Base-by-base conservation (phyloP, 2,888 invertebrate genomes). In the Phaedon cochleariae region DNA sequence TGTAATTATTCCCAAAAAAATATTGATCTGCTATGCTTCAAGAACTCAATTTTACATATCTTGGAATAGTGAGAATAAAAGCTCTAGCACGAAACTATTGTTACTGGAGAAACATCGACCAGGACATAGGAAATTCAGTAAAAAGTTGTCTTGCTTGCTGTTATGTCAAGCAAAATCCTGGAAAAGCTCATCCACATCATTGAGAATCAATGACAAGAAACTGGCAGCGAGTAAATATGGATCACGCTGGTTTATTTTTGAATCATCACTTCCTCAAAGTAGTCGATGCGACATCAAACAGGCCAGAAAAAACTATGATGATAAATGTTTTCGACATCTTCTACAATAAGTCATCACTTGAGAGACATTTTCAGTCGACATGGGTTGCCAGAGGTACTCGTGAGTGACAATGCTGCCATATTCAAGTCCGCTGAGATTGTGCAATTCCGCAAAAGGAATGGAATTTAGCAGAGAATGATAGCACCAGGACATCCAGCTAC, bases 401-500 rank as follows among this genome's bases (percentile, higher is more conserved):
- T 52, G 2, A 22, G 22, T 12, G 52, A 52, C 6, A 52, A 52
- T 52, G 52, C 52, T 26, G 7, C 22, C 9, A 52, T 52, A 17
- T 52, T 52, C 29, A 21, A 21, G 18, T 22, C 22, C 15, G 21
- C 17, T 12, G 18, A 52, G 15, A 17, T 52, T 20, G 7, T 7
- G 10, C 7, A n/a, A 12, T 52, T 52, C 21, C 18, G 52, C 12
- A 26, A 7, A 37, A 1, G 57, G 4, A 31, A 57, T 57, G 17
- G 37, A 17, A 65, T 68, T 7, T 17, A 9, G 7, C 68, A 62
- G 12, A 46, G 49, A 26, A 15, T 52, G 22, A 65, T 54, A 22
- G 62, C 67, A n/a, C 64, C 67, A 10, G 48, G 46, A 26, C 66
- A 66, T 29, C 49, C 60, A 17, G 67, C 67, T 10, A 61, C 67